A percentile compares a stretch with the other conserved stretches of the same genome.
These are phyloP conservation scores for Calephelis virginiensis DNA, from an alignment of 1,140 invertebrate species.

Conservation along the genomic window DNA sequence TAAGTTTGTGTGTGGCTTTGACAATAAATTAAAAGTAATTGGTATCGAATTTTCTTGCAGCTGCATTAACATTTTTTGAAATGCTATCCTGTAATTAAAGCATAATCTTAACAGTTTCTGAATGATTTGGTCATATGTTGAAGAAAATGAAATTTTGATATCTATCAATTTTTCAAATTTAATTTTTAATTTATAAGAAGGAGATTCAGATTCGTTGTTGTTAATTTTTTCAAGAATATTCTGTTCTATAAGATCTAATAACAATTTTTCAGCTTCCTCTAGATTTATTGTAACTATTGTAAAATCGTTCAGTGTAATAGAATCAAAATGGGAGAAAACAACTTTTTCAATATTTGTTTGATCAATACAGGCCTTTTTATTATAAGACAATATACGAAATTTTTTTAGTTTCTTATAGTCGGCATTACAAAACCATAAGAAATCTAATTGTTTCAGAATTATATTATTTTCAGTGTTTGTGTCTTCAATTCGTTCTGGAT, in stretches of 20 bases:
- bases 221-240: constrained; percentile 10
- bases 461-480: constrained; percentile 5
- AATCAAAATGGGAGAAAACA: constrained; percentile 11
- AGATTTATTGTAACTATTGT: constrained; percentile 12
- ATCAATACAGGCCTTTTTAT: constrained; percentile 18
- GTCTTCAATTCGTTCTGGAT: neutral
- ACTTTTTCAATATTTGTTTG: constrained; percentile 6
- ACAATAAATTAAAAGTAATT: constrained; percentile 13
- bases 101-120: constrained; percentile 10
- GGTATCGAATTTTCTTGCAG: neutral
- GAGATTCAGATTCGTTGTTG: neutral
- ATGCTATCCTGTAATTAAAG: constrained; percentile 19
- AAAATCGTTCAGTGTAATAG: constrained; percentile 10
- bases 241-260: constrained; percentile 9
- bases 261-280: constrained; percentile 8
- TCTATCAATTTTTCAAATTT: constrained; percentile 5
- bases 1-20: constrained; percentile 8
- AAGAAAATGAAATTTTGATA: constrained; percentile 17
- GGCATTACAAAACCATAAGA: neutral
- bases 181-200: constrained; percentile 16
- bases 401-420: constrained; percentile 2
- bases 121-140: constrained; percentile 8
- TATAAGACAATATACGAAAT: constrained; percentile 6
- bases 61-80: constrained; percentile 13
- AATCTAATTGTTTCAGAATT: constrained; percentile 11